Conservation (phyloP, 2,888 invertebrate species). For the Doris montereyensis region DNA sequence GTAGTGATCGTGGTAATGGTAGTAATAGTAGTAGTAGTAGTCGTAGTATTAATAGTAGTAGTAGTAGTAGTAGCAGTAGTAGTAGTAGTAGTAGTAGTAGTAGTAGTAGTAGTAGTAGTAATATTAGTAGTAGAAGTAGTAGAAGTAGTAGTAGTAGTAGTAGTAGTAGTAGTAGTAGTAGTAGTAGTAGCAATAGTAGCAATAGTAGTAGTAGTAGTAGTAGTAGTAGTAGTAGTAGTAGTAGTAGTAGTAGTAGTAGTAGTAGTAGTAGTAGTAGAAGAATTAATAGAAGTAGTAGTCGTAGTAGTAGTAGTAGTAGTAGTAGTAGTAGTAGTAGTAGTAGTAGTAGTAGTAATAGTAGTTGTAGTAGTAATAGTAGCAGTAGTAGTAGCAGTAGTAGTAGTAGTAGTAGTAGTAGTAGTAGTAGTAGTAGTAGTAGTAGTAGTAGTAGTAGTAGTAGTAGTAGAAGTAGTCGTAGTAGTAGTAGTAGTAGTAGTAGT, state of each 20-base stretch:
- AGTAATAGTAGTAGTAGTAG: background rate
- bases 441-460: background rate
- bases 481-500: background rate
- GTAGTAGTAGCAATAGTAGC: background rate
- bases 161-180: background rate
- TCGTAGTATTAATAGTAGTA: background rate
- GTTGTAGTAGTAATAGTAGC: background rate
- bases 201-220: background rate
- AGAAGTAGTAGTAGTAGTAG: background rate
- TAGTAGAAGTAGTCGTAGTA: too few relatives aligned
- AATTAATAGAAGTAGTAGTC: too few relatives aligned
- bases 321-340: background rate
- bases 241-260: constrained; percentile 20
- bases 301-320: too few relatives aligned
- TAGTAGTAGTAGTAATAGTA: too few relatives aligned
- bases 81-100: background rate
- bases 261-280: background rate
- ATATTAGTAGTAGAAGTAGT: background rate
- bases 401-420: background rate
- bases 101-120: background rate
- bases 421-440: background rate
- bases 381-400: constrained; percentile 25
- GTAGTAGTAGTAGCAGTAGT: background rate
- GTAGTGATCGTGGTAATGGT: background rate
- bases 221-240: background rate